A percentile compares a stretch with the other conserved stretches of the same genome.
phyloP scores from a whole-genome alignment of 2,113 vertebrate genomes.

The Bos javanicus region DNA sequence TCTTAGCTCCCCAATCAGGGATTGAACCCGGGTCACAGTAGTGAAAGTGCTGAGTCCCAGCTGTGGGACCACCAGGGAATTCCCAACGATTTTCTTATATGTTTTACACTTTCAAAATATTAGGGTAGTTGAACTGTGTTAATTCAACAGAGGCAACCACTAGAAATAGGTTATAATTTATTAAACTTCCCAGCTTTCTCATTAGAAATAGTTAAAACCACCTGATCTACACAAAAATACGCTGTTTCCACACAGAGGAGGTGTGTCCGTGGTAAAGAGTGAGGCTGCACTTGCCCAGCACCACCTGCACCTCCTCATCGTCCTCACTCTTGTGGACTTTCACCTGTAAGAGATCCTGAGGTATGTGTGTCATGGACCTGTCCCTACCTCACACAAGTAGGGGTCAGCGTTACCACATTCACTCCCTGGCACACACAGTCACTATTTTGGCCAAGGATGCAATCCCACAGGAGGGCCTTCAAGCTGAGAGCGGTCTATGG shows the following conservation, averaged over 20 bases:
- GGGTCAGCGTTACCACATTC: not conserved
- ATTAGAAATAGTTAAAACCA: not conserved
- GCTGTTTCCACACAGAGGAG: not conserved
- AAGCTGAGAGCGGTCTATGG: not conserved
- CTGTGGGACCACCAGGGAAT: not conserved
- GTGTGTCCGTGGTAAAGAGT: not conserved
- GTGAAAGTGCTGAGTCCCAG: not conserved
- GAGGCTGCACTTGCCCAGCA: not conserved
- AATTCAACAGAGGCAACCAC: not conserved
- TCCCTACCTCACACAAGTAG: not conserved
- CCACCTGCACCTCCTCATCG: not conserved
- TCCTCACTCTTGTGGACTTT: not conserved
- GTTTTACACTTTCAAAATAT: conserved; percentile 5
- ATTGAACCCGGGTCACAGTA: not conserved
- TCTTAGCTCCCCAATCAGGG: not conserved
- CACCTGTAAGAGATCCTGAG: not conserved
- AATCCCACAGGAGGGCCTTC: not conserved
- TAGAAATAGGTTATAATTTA: not conserved
- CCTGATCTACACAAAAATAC: not conserved
- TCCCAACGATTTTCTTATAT: not conserved
- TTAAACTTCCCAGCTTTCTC: not conserved
- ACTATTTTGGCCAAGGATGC: not conserved
- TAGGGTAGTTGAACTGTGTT: not conserved
- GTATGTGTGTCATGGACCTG: not conserved
- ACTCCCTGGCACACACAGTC: not conserved